Evolutionary conservation across 2,888 invertebrate species (phyloP), one percentile per base, ranked within the genome.

Genomic region (Panopea generosa): DNA sequence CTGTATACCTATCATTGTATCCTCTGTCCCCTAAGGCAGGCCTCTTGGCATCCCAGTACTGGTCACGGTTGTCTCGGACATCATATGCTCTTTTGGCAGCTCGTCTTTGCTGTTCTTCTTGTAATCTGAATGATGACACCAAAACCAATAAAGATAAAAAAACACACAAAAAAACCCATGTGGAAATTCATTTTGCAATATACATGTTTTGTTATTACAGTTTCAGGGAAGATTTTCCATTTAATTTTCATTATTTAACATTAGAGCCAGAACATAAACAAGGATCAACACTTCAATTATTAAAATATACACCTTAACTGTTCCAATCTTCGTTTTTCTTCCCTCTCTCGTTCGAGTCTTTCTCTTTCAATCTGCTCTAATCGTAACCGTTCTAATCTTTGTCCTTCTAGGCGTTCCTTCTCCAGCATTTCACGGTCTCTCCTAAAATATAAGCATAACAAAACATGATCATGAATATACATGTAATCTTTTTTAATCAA

Each of bases 301-400:
- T n/a, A n/a, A n/a, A n/a, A n/a, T n/a, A n/a, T n/a, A n/a, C 69
- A 89, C 88, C 89, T 84, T n/a, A 87, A 68, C 61, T 88, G 86
- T 49, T 90, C 90, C 18, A 87, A 69, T 61, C 87, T 75, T 56
- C 87, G 77, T 60, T 83, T 85, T 43, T 89, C 88, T 70, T 91
- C 89, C 55, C 86, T 73, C 78, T 86, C 90, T 72, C 88, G 87
- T 90, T 98, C 98, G 63, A 91, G 70, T 59, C 86, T 84, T 77
- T 90, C 92, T 68, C 90, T 85, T 70, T 89, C 93, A n/a, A 89
- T 63, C 62, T 86, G 82, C 62, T 86, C 86, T 47, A 82, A 65
- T 24, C 83, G 72, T 20, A 84, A 60, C 11, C 83, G 65, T 93
- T 98, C 98, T 16, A 96, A 93, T 53, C 96, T 72, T 68, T 88